These are phyloP conservation scores for Apocheima hispidaria DNA, from an alignment of 2,888 invertebrate genomes.

Conservation along the genomic window DNA sequence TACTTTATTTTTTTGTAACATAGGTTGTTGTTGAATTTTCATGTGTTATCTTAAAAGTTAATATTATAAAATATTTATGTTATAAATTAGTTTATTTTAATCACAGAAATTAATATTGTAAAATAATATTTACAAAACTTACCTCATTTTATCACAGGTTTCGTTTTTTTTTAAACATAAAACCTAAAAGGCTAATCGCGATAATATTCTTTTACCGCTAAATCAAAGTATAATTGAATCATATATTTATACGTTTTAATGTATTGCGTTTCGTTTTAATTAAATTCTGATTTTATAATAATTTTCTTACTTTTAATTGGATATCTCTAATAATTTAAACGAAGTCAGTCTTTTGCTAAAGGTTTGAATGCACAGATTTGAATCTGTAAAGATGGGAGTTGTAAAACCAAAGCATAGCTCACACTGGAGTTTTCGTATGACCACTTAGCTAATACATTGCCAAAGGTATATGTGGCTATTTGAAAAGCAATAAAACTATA, in stretches of 20 bases:
- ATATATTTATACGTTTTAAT: neutral
- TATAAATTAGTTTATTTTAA: too few relatives aligned
- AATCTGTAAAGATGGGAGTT: constrained; percentile 9
- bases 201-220: too few relatives aligned
- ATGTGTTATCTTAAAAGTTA: too few relatives aligned
- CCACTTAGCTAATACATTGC: neutral
- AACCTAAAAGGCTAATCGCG: too few relatives aligned
- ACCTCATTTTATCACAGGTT: neutral
- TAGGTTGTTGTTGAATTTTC: too few relatives aligned
- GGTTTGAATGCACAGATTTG: constrained; percentile 13
- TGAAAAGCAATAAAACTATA: too few relatives aligned
- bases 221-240: neutral
- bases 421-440: constrained; percentile 6
- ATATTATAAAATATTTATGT: neutral
- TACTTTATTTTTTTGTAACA: neutral
- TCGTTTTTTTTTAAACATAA: neutral
- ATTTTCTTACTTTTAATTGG: too few relatives aligned
- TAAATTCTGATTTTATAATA: too few relatives aligned
- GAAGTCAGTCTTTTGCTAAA: neutral
- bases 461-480: neutral
- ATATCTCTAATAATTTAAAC: neutral
- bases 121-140: neutral
- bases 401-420: constrained; percentile 25
- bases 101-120: too few relatives aligned
- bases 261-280: neutral